Evolutionary conservation across 2,888 invertebrate species (phyloP), one percentile per base, ranked within the genome.

Genomic region (Epinotia nisella): DNA sequence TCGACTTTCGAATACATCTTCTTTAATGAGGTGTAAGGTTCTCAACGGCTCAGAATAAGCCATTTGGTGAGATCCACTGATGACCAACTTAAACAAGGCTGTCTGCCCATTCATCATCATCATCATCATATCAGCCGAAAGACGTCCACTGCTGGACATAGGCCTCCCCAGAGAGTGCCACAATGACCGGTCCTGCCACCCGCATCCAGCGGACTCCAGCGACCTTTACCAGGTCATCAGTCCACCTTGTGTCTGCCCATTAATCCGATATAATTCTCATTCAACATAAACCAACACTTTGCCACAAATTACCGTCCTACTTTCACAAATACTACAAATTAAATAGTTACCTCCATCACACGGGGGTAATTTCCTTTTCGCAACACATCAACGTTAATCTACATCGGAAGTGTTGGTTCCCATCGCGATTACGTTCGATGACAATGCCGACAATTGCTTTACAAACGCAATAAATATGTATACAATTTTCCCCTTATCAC

Each of bases 351-450:
- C 68, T 29, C 60, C 73, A 70, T 73, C 67, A 78, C 77, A 85
- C 83, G 80, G 76, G 81, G 83, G 82, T 81, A 81, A 86, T 86
- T 85, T 83, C 80, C 80, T 79, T 86, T 85, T 84, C 79, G 80
- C 79, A 81, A 81, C 78, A 75, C 78, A 76, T 76, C 49, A n/a
- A 49, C 49, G n/a, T 49, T 83, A 84, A 86, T 85, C 81, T 79
- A 81, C 80, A 82, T 85, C 82, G 83, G 87, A 87, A 83, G 80
- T 78, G 80, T 79, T 76, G 74, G 77, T 70, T 75, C 65, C 75
- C 75, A 76, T 77, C 72, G 77, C 79, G 78, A 83, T 84, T 82
- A 82, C 80, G 76, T 75, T 73, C 61, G 66, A 75, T 79, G 76
- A 83, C 81, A 83, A 82, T 83, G 77, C 76, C 78, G 65, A 79